These are phyloP conservation scores for Anthopleura sola DNA, from an alignment of 64 coral and sea anemone species.

Conservation along the genomic window DNA sequence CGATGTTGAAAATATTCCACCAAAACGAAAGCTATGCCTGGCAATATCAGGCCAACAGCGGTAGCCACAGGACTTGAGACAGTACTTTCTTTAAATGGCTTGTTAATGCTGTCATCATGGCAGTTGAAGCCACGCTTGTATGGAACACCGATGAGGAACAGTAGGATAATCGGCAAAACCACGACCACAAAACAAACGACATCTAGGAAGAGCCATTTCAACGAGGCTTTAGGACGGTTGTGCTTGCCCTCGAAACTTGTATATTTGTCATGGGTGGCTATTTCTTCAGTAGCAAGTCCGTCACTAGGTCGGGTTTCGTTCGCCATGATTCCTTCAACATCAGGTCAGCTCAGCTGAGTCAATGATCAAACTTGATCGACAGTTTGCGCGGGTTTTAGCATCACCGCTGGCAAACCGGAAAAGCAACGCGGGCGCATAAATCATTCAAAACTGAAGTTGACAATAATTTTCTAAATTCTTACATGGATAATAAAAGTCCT, in stretches of 20 bases:
- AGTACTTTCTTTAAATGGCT: constrained; percentile 81
- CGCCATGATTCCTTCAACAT: not conserved
- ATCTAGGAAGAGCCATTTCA: constrained; percentile 42
- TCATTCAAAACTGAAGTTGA: not conserved
- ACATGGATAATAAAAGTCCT: no score
- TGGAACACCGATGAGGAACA: constrained; percentile 36
- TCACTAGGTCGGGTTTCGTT: not conserved
- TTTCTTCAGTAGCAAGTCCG: not conserved
- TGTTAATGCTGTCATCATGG: constrained; percentile 82
- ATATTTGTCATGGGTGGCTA: not conserved
- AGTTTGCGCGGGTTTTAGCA: not conserved
- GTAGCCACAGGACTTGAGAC: constrained; percentile 41
- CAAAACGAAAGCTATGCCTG: constrained; percentile 29
- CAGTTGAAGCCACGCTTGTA: constrained; percentile 87
- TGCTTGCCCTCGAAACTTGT: constrained; percentile 21
- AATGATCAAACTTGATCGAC: not conserved
- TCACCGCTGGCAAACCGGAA: not conserved
- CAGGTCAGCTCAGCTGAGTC: not conserved
- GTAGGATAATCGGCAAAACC: constrained; percentile 3
- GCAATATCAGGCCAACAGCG: constrained; percentile 41
- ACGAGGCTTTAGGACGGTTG: not conserved
- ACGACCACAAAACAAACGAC: constrained; percentile 43
- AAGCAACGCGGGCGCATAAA: constrained; percentile 10
- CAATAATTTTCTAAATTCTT: not conserved
- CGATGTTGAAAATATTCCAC: constrained; percentile 44